A percentile compares a stretch with the other conserved stretches of the same genome.
Evolutionary conservation across 2,888 invertebrate species (phyloP).

Genomic region (Pemphredon lugubris): DNA sequence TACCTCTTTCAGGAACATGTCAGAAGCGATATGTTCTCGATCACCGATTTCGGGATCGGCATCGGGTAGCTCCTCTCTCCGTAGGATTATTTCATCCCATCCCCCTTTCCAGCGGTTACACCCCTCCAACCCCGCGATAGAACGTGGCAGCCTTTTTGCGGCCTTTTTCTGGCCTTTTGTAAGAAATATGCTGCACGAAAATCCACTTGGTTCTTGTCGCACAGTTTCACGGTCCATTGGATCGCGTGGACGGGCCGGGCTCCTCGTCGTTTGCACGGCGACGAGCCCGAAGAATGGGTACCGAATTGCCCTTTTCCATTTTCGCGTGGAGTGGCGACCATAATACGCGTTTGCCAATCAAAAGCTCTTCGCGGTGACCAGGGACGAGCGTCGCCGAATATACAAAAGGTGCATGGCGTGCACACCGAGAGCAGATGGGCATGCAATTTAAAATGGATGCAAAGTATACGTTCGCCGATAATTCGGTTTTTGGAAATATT

Average conservation of each 20-base stretch:
- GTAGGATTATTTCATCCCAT: constrained; percentile 40
- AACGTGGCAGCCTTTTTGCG: constrained; percentile 50
- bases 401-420: not conserved
- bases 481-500: too few relatives aligned
- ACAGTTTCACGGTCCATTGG: constrained; percentile 69
- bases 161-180: constrained; percentile 66
- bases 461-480: not conserved
- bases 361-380: constrained; percentile 26
- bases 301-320: constrained; percentile 69
- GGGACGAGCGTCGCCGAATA: constrained; percentile 45
- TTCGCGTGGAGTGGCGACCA: constrained; percentile 54
- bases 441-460: not conserved
- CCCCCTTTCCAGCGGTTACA: constrained; percentile 20
- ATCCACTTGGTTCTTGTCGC: constrained; percentile 75
- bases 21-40: constrained; percentile 37
- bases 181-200: constrained; percentile 61
- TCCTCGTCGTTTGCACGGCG: constrained; percentile 66
- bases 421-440: not conserved
- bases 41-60: constrained; percentile 31
- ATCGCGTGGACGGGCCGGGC: constrained; percentile 57
- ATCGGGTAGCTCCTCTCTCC: constrained; percentile 11
- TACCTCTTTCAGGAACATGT: constrained; percentile 16
- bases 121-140: constrained; percentile 14
- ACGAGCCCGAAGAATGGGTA: constrained; percentile 71
- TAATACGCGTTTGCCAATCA: constrained; percentile 49